Evolutionary conservation across 2,113 vertebrate genomes (phyloP).

Genomic region (Anarhynchus alexandrinus): DNA sequence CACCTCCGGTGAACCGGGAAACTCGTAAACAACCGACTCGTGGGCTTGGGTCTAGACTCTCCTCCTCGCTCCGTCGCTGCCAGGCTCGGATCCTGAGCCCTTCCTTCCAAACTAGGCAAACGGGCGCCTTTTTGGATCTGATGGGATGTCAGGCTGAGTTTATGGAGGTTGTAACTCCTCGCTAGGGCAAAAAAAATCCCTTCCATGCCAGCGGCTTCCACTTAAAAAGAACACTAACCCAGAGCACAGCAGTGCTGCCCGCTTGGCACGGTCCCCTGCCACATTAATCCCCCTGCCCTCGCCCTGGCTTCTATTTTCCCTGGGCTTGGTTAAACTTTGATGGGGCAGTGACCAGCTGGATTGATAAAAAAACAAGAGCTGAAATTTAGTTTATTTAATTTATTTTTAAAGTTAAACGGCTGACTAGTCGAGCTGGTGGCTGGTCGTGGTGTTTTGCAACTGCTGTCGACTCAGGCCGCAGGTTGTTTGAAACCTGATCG

Average conservation of each 20-base stretch:
- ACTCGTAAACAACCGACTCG: background rate
- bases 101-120: background rate
- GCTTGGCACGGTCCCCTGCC: background rate
- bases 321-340: background rate
- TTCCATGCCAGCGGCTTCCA: background rate
- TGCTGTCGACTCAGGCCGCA: background rate
- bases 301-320: background rate
- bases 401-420: background rate
- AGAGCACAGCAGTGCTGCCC: background rate
- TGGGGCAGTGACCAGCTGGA: background rate
- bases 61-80: fast-evolving
- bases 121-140: fast-evolving
- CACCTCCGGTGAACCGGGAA: background rate
- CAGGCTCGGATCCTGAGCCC: background rate
- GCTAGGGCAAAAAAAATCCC: too few relatives aligned
- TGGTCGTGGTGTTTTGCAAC: background rate
- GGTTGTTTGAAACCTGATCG: background rate
- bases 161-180: background rate
- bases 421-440: background rate
- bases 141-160: background rate
- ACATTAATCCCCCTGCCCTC: background rate
- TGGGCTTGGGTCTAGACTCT: background rate
- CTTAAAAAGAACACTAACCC: background rate
- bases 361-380: background rate
- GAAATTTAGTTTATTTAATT: background rate